Conservation (phyloP, 1,140 invertebrate genomes). For the Philopotamus ludificatus region DNA sequence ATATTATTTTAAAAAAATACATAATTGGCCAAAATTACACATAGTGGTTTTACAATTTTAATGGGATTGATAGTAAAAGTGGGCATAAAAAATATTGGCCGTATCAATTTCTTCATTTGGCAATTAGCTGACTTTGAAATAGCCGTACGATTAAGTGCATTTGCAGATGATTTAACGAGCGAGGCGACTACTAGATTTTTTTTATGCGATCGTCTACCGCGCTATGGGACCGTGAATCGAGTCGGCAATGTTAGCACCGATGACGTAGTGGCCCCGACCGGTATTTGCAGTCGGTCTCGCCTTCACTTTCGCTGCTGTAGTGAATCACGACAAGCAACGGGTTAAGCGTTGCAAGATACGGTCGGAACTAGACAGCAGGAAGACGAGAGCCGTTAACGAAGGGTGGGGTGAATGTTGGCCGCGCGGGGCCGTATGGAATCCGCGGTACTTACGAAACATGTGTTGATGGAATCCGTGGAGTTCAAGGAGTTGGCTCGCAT, state of each 20-base stretch:
- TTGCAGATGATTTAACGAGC: neutral
- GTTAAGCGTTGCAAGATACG: neutral
- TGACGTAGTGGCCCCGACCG: neutral
- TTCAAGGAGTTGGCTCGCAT: conserved; percentile 26
- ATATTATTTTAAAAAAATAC: neutral
- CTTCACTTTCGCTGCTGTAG: neutral
- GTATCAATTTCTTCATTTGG: neutral
- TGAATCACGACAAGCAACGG: neutral
- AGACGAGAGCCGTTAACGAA: neutral
- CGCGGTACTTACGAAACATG: conserved; percentile 29
- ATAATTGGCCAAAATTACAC: neutral
- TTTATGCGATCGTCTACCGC: neutral
- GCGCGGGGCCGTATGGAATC: no score
- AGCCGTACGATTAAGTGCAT: neutral
- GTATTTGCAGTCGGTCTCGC: neutral
- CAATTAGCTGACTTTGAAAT: neutral
- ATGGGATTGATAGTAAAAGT: neutral
- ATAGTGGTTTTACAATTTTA: neutral
- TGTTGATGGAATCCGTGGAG: conserved; percentile 20
- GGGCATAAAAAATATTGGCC: neutral
- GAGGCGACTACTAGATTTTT: neutral
- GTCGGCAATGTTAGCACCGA: neutral
- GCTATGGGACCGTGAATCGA: neutral
- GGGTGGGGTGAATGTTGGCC: no score
- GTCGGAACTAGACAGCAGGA: neutral